Conservation (phyloP, 37 sponge, comb jelly and placozoan genomes). For the Oopsacas minuta region DNA sequence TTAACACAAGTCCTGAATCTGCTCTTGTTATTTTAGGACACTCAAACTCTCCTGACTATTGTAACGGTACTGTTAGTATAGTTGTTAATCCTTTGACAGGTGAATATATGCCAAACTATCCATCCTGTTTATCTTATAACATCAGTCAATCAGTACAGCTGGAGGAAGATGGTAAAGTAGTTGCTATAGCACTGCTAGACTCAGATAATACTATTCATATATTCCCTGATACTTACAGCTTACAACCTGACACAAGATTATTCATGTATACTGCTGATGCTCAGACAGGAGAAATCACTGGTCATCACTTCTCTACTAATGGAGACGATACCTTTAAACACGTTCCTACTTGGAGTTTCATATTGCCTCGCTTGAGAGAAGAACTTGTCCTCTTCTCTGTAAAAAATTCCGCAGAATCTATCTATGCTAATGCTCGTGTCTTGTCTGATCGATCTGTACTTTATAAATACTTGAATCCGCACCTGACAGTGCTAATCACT, state of each 20-base stretch:
- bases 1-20: background rate
- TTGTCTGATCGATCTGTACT: conserved; percentile 52
- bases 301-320: background rate
- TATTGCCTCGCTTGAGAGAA: background rate
- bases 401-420: conserved; percentile 27
- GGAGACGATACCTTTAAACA: background rate
- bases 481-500: conserved; percentile 69
- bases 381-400: background rate
- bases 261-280: conserved; percentile 9
- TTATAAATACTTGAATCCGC: conserved; percentile 91
- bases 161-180: background rate
- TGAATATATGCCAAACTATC: background rate
- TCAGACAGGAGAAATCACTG: background rate
- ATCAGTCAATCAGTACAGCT: conserved; percentile 38
- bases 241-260: background rate
- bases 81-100: conserved; percentile 64
- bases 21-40: background rate
- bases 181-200: background rate
- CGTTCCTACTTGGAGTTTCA: background rate
- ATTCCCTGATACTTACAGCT: background rate
- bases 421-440: conserved; percentile 55
- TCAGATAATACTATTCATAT: background rate
- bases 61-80: conserved; percentile 32
- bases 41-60: background rate
- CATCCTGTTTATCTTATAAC: conserved; percentile 33